Evolutionary conservation across 2,888 invertebrate species (phyloP).

Genomic region (Drosophila villosipedis): DNA sequence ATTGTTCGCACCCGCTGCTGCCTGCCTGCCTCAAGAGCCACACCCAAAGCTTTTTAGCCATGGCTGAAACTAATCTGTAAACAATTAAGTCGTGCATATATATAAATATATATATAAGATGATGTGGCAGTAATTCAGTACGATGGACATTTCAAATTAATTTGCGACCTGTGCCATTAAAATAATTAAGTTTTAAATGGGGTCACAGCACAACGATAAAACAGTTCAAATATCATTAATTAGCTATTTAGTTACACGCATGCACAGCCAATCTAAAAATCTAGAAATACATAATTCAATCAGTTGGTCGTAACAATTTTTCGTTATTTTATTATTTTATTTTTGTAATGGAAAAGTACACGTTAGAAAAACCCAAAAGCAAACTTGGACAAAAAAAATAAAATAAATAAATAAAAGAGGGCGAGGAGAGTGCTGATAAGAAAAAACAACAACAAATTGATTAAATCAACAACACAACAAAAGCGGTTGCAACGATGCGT

Average conservation of each 20-base stretch:
- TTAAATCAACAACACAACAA: slow-evolving; percentile 28
- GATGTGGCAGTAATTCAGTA: slow-evolving; percentile 13
- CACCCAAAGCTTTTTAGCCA: slow-evolving; percentile 53
- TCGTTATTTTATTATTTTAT: neutral
- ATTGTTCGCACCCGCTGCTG: slow-evolving; percentile 72
- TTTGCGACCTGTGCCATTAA: slow-evolving; percentile 69
- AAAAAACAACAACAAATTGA: slow-evolving; percentile 19
- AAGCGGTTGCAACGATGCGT: slow-evolving; percentile 18
- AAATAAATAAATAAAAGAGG: slow-evolving; percentile 22
- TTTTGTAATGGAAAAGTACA: slow-evolving; percentile 28
- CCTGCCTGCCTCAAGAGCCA: slow-evolving; percentile 35
- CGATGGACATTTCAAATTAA: slow-evolving; percentile 56
- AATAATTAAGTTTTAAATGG: slow-evolving; percentile 63
- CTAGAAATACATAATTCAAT: slow-evolving; percentile 33
- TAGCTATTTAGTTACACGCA: slow-evolving; percentile 37
- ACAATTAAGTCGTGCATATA: slow-evolving; percentile 59
- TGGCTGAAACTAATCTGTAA: slow-evolving; percentile 73
- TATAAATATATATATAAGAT: slow-evolving; percentile 13
- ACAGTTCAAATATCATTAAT: slow-evolving; percentile 53
- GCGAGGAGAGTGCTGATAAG: slow-evolving; percentile 45
- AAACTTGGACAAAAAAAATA: slow-evolving; percentile 6
- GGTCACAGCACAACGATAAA: slow-evolving; percentile 40
- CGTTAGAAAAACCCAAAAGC: slow-evolving; percentile 23
- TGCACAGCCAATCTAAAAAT: slow-evolving; percentile 10
- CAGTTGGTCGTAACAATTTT: slow-evolving; percentile 22